A percentile compares a stretch with the other conserved stretches of the same genome.
These are phyloP conservation scores for Sciurus niger DNA, from an alignment of 2,113 vertebrate species.

Conservation along the genomic window DNA sequence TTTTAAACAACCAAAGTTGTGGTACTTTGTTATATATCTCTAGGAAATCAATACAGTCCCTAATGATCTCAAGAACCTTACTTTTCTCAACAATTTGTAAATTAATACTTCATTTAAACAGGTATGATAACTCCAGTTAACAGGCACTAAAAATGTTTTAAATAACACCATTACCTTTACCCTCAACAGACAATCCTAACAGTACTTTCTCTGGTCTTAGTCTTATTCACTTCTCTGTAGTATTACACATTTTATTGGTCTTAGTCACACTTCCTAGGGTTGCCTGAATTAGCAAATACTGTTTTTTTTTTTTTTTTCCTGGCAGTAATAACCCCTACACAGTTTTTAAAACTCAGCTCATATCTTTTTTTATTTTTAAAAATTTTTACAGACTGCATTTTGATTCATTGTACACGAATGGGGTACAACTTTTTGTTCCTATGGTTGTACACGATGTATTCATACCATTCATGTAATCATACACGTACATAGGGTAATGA, in stretches of 20 bases:
- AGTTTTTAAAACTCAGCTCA: background rate
- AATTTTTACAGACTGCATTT: too few relatives aligned
- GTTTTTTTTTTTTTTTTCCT: background rate
- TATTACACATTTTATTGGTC: background rate
- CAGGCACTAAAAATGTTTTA: background rate
- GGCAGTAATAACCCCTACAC: background rate
- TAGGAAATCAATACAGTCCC: background rate
- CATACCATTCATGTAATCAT: too few relatives aligned
- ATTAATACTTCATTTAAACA: background rate
- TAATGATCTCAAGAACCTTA: background rate
- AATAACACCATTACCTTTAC: background rate
- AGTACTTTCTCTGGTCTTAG: background rate
- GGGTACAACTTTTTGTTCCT: too few relatives aligned
- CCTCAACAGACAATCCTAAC: background rate
- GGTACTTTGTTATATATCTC: background rate
- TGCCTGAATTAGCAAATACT: background rate
- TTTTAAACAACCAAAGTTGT: background rate
- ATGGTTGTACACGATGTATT: too few relatives aligned
- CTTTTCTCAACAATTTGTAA: background rate
- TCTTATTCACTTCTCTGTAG: background rate
- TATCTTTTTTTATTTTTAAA: too few relatives aligned
- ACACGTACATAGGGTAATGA: too few relatives aligned
- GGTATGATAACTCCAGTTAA: background rate
- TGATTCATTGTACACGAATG: too few relatives aligned
- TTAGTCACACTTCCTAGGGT: background rate